phyloP scores from a whole-genome alignment of 2,113 vertebrate genomes.

The Prinia subflava region DNA sequence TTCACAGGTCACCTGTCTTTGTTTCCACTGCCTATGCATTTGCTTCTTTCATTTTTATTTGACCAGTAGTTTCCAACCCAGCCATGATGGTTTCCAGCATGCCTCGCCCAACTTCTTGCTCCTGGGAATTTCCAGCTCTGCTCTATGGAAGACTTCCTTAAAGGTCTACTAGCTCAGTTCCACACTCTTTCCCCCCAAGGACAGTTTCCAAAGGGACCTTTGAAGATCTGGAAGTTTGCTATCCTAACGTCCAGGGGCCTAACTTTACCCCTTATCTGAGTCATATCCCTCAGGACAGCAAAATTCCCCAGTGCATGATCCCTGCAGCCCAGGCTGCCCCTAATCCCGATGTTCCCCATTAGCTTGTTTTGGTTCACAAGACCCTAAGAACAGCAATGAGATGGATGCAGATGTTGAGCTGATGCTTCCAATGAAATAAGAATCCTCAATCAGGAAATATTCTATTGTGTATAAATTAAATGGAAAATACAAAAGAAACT shows the following conservation, averaged over 20 bases:
- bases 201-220: not conserved
- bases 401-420: not conserved
- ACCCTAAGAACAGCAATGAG: not conserved
- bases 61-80: not conserved
- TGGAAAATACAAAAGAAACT: not conserved
- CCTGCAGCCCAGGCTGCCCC: not conserved
- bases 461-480: not conserved
- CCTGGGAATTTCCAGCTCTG: no score
- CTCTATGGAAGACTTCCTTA: not conserved
- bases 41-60: not conserved
- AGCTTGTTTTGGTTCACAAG: not conserved
- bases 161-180: not conserved
- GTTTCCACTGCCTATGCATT: not conserved
- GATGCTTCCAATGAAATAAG: not conserved
- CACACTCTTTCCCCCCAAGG: fast-evolving
- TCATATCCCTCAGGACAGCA: not conserved
- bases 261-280: not conserved
- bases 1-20: not conserved
- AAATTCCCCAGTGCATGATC: not conserved
- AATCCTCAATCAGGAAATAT: not conserved
- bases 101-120: not conserved
- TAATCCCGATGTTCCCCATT: not conserved
- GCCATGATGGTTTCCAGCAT: fast-evolving
- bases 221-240: not conserved
- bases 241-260: not conserved